These are phyloP conservation scores for Apodemia duryi DNA, from an alignment of 2,888 invertebrate species.

Conservation along the genomic window DNA sequence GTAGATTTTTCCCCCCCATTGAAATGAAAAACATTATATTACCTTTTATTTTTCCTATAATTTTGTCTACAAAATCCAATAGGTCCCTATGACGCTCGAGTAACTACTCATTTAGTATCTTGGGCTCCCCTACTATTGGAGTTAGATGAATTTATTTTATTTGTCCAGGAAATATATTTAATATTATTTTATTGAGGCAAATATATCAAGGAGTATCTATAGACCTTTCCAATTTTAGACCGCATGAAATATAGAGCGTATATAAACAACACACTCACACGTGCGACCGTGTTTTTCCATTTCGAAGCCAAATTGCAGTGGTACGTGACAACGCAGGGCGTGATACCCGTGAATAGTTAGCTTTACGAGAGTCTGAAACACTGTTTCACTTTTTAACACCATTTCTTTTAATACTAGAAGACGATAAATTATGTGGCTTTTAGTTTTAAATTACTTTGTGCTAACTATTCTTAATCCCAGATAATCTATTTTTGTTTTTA, in stretches of 20 bases:
- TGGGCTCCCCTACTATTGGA: no score
- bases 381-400: conserved; percentile 26
- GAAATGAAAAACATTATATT: no score
- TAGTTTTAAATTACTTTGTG: conserved; percentile 23
- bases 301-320: conserved; percentile 33
- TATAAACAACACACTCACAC: conserved; percentile 29
- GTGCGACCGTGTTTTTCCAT: conserved; percentile 34
- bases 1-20: no score
- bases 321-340: conserved; percentile 31
- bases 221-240: neutral
- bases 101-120: no score
- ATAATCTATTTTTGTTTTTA: no score
- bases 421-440: conserved; percentile 24
- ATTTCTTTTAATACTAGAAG: conserved; percentile 26
- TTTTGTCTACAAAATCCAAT: no score
- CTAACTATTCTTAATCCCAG: no score
- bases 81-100: no score
- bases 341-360: conserved; percentile 22
- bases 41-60: no score
- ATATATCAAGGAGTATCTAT: neutral
- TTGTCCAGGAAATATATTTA: no score
- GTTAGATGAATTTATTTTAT: no score
- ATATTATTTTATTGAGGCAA: no score
- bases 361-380: conserved; percentile 25
- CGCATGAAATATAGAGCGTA: conserved; percentile 18